phyloP scores from a whole-genome alignment of 92 coral and sea anemone species.

The Zoanthus sansibaricus region DNA sequence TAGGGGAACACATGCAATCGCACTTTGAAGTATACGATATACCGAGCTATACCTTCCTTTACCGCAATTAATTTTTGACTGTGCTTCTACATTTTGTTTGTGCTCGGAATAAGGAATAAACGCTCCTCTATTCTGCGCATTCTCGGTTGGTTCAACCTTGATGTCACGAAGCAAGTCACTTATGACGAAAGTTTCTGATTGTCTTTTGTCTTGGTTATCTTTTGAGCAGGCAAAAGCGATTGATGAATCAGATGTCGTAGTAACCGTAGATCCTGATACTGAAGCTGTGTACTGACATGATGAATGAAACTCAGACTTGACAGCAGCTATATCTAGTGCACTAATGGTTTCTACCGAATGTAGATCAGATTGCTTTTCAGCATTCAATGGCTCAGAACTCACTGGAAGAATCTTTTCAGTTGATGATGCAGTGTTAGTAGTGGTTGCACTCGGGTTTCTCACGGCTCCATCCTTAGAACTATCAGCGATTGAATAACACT shows the following conservation, averaged over 20 bases:
- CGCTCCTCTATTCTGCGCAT: background rate
- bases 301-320: constrained; percentile 6
- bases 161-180: constrained; percentile 32
- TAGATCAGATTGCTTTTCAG: background rate
- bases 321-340: background rate
- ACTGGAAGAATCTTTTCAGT: background rate
- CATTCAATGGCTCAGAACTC: background rate
- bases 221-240: background rate
- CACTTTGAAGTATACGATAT: constrained; percentile 32
- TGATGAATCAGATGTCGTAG: background rate
- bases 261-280: background rate
- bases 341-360: background rate
- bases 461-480: background rate
- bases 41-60: constrained; percentile 26
- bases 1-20: constrained; percentile 35
- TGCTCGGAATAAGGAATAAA: constrained; percentile 27
- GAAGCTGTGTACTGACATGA: background rate
- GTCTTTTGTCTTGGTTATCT: background rate
- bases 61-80: background rate
- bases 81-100: constrained; percentile 3
- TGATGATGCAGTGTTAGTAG: background rate
- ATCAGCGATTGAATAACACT: background rate
- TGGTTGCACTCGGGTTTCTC: background rate
- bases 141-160: constrained; percentile 8
- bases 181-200: constrained; percentile 10